Conservation (phyloP, 1,140 invertebrate species). For the Apis cerana region DNA sequence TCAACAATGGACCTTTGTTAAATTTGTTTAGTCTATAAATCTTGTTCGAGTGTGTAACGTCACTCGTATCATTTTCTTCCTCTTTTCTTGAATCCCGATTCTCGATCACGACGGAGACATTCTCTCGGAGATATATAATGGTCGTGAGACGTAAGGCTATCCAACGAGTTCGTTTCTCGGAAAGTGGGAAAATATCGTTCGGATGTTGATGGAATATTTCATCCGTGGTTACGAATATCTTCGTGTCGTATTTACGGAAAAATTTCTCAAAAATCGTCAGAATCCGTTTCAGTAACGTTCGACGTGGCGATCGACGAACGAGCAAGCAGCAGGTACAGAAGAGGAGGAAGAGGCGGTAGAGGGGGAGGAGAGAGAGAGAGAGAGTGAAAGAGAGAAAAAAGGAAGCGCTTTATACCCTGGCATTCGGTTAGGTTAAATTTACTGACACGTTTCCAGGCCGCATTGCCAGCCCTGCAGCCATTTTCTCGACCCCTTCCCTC, state of each 20-base stretch:
- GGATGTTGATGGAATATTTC: no score
- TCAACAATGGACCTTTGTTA: conserved; percentile 53
- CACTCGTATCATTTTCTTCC: conserved; percentile 20
- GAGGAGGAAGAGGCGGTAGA: conserved; percentile 45
- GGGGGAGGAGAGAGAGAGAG: conserved; percentile 44
- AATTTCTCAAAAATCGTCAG: not conserved
- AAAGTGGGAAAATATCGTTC: no score
- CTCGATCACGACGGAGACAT: no score
- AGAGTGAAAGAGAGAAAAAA: not conserved
- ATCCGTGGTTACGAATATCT: no score
- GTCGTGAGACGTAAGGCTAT: no score
- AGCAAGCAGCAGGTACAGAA: not conserved
- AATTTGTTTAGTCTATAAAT: conserved; percentile 45
- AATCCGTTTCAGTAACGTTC: no score
- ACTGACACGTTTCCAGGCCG: conserved; percentile 66
- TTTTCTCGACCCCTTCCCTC: conserved; percentile 27
- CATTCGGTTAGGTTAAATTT: conserved; percentile 71
- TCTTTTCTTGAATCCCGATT: not conserved
- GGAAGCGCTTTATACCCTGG: conserved; percentile 49
- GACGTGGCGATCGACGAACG: conserved; percentile 24
- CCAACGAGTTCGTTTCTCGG: no score
- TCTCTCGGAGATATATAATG: no score
- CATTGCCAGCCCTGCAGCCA: conserved; percentile 57
- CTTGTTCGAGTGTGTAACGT: not conserved
- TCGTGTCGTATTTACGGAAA: not conserved